These are phyloP conservation scores for Chironomus riparius DNA, from an alignment of 2,888 invertebrate genomes.

Conservation along the genomic window DNA sequence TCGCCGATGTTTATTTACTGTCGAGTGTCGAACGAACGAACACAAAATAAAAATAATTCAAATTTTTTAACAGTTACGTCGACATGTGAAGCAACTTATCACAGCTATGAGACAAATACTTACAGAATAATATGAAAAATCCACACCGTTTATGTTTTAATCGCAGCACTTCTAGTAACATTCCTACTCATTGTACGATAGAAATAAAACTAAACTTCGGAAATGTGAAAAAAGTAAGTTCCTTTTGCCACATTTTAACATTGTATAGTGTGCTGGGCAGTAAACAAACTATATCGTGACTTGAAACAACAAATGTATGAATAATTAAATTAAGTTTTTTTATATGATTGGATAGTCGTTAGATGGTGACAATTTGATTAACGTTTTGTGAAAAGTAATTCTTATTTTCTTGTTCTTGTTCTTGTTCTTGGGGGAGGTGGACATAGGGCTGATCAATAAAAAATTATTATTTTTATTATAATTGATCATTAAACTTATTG, in stretches of 20 bases:
- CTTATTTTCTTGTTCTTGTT: not conserved
- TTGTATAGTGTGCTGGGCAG: not conserved
- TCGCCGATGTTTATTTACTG: not conserved
- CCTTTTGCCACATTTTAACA: too few species aligned
- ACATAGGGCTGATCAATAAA: not conserved
- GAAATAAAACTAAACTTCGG: not conserved
- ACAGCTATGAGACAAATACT: not conserved
- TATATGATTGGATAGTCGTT: not conserved
- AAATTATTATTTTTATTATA: not conserved
- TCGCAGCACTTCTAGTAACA: not conserved
- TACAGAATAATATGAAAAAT: not conserved
- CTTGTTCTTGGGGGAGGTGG: not conserved
- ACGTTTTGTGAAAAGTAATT: not conserved
- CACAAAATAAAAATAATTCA: too few species aligned
- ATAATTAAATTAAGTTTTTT: slow-evolving; percentile 12
- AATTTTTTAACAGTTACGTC: too few species aligned
- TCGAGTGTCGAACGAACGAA: not conserved
- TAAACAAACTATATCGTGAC: slow-evolving; percentile 5
- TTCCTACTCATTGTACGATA: not conserved
- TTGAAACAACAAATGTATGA: slow-evolving; percentile 2
- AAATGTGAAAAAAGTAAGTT: too few species aligned
- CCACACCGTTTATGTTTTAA: not conserved
- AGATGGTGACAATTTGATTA: slow-evolving; percentile 1
- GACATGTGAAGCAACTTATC: too few species aligned
- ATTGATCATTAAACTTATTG: not conserved